phyloP scores from a whole-genome alignment of 2,797 vertebrate species.

The Malurus splendens region DNA sequence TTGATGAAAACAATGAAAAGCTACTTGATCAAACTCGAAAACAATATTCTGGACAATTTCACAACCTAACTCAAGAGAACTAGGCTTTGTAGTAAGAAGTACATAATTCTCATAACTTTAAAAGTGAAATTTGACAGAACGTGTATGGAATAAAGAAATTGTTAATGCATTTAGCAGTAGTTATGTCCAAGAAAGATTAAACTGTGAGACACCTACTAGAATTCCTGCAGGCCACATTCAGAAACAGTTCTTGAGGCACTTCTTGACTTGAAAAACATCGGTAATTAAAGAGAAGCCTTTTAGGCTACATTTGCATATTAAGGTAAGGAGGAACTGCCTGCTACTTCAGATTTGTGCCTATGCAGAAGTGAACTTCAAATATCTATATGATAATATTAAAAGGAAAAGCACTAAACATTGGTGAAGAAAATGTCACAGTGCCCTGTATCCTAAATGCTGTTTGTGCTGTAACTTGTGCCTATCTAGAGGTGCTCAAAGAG shows the following conservation, averaged over 20 bases:
- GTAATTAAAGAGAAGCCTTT: background rate
- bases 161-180: background rate
- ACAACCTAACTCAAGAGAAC: background rate
- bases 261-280: background rate
- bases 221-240: background rate
- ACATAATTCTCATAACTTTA: background rate
- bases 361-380: background rate
- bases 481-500: background rate
- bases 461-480: background rate
- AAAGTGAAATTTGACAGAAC: background rate
- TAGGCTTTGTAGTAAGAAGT: background rate
- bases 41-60: background rate
- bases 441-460: background rate
- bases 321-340: background rate
- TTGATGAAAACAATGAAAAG: background rate
- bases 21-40: background rate
- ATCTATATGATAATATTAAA: background rate
- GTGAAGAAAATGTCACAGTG: background rate
- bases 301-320: background rate
- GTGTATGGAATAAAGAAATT: background rate
- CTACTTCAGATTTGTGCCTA: background rate
- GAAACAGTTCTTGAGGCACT: background rate
- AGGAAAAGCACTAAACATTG: background rate
- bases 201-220: background rate
- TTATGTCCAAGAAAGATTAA: background rate